Evolutionary conservation across 2,797 vertebrate genomes (phyloP), one percentile per base, ranked within the genome.

Genomic region (Micrastur ruficollis): DNA sequence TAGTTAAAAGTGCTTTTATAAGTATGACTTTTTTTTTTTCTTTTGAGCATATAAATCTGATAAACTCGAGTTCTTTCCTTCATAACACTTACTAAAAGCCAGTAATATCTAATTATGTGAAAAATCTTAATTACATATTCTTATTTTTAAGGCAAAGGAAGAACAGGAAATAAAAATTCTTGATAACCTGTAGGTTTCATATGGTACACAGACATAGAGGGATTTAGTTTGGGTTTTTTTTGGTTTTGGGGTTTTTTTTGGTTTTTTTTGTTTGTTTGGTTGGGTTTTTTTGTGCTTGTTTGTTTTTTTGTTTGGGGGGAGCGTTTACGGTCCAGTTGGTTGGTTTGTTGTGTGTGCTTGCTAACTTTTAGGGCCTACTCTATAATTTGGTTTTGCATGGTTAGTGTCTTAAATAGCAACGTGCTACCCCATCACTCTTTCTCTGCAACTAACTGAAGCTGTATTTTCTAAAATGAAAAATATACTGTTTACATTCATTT

Each of bases 341-440:
- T 62, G 11, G 0, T 4, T 3, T 40, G 44, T 29, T 49, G 3
- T 47, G 8, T 9, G 2, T 34, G 4, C 20, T 1, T 6, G 9
- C 4, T 38, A 56, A 36, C 6, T 49, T 89, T 63, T 36, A 93
- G 82, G 26, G 36, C 3, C 14, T 89, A 27, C 2, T 31, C 3
- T 74, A 20, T 32, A 72, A 38, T 44, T 65, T 79, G 3, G 1
- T 49, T 75, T 84, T 81, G 6, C 10, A 31, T 0, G 0, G 3
- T 26, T 44, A 89, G 18, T 25, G 6, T 71, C 18, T 78, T 72
- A 89, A 66, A 81, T 10, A 63, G 1, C 8, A 86, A 9, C 26
- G 8, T 46, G 13, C 1, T 58, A 65, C 5, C 4, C 7, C 4
- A 61, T 52, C 17, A 50, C 7, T 49, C 27, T 92, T 85, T 63